A percentile compares a stretch with the other conserved stretches of the same genome.
These are phyloP conservation scores for Oryzaephilus surinamensis DNA, from an alignment of 1,140 invertebrate species.

Conservation along the genomic window DNA sequence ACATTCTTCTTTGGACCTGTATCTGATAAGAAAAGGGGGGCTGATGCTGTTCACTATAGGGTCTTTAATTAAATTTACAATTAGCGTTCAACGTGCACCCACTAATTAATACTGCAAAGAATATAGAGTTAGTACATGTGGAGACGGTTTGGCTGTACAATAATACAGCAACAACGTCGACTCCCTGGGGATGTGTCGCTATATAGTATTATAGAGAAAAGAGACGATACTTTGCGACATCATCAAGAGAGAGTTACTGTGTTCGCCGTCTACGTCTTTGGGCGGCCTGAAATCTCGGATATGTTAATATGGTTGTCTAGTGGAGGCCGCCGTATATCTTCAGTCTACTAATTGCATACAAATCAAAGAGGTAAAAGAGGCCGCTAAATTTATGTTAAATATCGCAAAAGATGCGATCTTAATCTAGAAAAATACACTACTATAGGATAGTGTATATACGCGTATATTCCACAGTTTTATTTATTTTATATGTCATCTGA, in stretches of 20 bases:
- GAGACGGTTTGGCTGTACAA: no score
- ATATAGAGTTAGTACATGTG: constrained; percentile 2
- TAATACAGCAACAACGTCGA: no score
- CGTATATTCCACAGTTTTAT: no score
- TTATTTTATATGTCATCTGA: no score
- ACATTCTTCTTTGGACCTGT: constrained; percentile 19
- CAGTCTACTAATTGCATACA: constrained; percentile 32
- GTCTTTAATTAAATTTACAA: constrained; percentile 32
- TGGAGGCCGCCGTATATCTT: constrained; percentile 17
- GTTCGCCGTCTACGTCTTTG: constrained; percentile 3
- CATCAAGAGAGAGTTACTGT: constrained; percentile 5
- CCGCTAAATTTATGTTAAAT: constrained; percentile 32
- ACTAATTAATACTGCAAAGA: constrained; percentile 28
- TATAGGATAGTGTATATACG: no score
- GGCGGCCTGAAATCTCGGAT: constrained; percentile 10
- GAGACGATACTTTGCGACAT: constrained; percentile 7
- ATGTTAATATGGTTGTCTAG: constrained; percentile 18
- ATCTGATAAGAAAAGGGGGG: constrained; percentile 25
- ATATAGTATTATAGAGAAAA: neutral
- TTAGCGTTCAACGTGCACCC: constrained; percentile 29
- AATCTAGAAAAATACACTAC: no score
- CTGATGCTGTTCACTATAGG: no score
- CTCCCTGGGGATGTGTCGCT: constrained; percentile 12
- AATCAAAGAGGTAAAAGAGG: constrained; percentile 31
- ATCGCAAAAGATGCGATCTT: constrained; percentile 32